A percentile compares a stretch with the other conserved stretches of the same genome.
These are phyloP conservation scores for Spea multiplicata DNA, from an alignment of 2,113 vertebrate genomes.

Conservation along the genomic window DNA sequence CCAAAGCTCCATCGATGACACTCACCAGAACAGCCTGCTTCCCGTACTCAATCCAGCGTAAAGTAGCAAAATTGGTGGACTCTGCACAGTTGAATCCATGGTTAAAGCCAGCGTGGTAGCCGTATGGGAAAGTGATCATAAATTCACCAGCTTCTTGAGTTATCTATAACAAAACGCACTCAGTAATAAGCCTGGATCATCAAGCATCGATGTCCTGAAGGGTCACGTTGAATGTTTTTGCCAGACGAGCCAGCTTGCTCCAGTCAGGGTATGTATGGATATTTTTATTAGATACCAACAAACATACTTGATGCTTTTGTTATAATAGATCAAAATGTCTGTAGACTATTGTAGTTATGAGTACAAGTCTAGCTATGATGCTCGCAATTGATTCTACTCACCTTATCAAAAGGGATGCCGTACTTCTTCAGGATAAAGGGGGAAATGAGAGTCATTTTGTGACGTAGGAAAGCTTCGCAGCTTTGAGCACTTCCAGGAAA, in stretches of 20 bases:
- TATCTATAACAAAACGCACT: conserved; percentile 66
- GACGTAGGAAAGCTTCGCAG: conserved; percentile 94
- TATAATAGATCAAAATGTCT: too few species aligned
- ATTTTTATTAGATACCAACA: too few species aligned
- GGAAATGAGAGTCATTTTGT: conserved; percentile 98
- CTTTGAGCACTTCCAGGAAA: conserved; percentile 95
- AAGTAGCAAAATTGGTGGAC: conserved; percentile 94
- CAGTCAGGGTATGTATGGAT: too few species aligned
- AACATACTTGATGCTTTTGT: too few species aligned
- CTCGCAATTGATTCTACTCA: conserved; percentile 48
- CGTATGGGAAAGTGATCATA: conserved; percentile 93
- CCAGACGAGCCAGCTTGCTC: too few species aligned
- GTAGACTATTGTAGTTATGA: too few species aligned
- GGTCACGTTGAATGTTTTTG: too few species aligned
- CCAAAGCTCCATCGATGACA: neutral
- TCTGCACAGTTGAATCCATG: conserved; percentile 98
- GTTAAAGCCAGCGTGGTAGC: conserved; percentile 96
- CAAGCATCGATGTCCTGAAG: too few species aligned
- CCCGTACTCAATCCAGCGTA: conserved; percentile 95
- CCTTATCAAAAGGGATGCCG: conserved; percentile 93
- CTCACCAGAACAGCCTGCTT: conserved; percentile 90
- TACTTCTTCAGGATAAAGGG: conserved; percentile 96
- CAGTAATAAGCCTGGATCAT: too few species aligned
- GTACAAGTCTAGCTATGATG: too few species aligned
- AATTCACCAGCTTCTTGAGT: conserved; percentile 95